These are phyloP conservation scores for Aromia moschata DNA, from an alignment of 2,888 invertebrate species.

Conservation along the genomic window DNA sequence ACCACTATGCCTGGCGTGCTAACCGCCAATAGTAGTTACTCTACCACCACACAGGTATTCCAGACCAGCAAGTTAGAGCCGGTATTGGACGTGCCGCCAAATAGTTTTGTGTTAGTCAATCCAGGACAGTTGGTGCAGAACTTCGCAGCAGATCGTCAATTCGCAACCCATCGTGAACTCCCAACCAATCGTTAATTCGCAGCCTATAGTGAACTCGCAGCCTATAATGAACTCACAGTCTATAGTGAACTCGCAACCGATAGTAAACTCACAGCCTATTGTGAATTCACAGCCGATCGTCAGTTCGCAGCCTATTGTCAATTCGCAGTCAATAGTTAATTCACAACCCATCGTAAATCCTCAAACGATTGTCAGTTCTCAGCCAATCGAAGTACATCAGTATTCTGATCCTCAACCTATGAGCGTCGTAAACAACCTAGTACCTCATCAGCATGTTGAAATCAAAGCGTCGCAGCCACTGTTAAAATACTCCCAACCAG, in stretches of 20 bases:
- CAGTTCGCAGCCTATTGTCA: conserved; percentile 33
- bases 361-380: conserved; percentile 35
- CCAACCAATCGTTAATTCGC: conserved; percentile 33
- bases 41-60: conserved; percentile 85
- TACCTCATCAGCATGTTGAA: conserved; percentile 23
- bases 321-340: conserved; percentile 33
- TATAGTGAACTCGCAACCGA: conserved; percentile 35
- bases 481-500: conserved; percentile 47
- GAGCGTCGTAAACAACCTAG: conserved; percentile 33
- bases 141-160: conserved; percentile 31
- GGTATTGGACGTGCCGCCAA: conserved; percentile 78
- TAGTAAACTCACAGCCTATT: conserved; percentile 32
- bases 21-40: conserved; percentile 84
- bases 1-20: conserved; percentile 83
- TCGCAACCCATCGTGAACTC: conserved; percentile 28
- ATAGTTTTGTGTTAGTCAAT: conserved; percentile 74
- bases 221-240: conserved; percentile 35
- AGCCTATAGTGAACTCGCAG: conserved; percentile 34
- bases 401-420: conserved; percentile 29
- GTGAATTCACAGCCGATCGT: conserved; percentile 31
- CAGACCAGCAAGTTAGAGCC: conserved; percentile 88
- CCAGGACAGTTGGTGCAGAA: conserved; percentile 66
- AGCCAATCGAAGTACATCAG: conserved; percentile 26
- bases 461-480: conserved; percentile 44
- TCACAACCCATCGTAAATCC: conserved; percentile 35